These are phyloP conservation scores for Reticulitermes lucifugus DNA, from an alignment of 2,888 invertebrate species.

Conservation along the genomic window DNA sequence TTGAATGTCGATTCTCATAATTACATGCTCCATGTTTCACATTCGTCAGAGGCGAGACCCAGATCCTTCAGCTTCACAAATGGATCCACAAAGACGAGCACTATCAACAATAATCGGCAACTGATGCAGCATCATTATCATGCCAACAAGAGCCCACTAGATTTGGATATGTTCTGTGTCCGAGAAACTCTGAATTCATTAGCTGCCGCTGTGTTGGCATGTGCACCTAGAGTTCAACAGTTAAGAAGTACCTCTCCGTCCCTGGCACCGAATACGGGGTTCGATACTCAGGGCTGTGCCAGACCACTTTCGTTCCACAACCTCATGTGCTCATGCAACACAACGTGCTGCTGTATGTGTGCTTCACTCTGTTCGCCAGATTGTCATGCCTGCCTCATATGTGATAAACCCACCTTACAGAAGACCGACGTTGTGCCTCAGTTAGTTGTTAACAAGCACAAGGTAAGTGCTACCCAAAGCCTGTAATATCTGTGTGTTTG, in stretches of 20 bases:
- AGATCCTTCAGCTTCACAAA: constrained; percentile 57
- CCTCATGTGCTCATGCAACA: constrained; percentile 64
- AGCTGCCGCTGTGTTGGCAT: constrained; percentile 53
- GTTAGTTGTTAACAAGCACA: constrained; percentile 63
- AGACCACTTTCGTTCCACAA: constrained; percentile 65
- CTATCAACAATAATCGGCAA: background rate
- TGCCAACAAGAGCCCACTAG: constrained; percentile 55
- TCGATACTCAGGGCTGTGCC: constrained; percentile 59
- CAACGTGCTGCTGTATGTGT: constrained; percentile 72
- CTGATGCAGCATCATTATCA: constrained; percentile 41
- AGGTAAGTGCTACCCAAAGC: constrained; percentile 61
- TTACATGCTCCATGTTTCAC: constrained; percentile 65
- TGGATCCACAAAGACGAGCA: constrained; percentile 48
- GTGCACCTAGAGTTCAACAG: constrained; percentile 24
- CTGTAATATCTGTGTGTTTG: background rate
- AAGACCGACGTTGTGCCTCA: constrained; percentile 62
- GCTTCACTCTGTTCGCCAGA: constrained; percentile 72
- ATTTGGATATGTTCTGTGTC: constrained; percentile 62
- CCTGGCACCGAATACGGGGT: constrained; percentile 15
- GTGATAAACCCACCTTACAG: constrained; percentile 63
- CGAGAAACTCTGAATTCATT: constrained; percentile 61
- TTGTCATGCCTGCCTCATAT: constrained; percentile 72
- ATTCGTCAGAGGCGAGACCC: constrained; percentile 51
- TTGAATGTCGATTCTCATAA: constrained; percentile 67
- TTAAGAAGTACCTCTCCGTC: constrained; percentile 28